Evolutionary conservation across 2,888 invertebrate genomes (phyloP), one percentile per base, ranked within the genome.

Genomic region (Netelia melanura): DNA sequence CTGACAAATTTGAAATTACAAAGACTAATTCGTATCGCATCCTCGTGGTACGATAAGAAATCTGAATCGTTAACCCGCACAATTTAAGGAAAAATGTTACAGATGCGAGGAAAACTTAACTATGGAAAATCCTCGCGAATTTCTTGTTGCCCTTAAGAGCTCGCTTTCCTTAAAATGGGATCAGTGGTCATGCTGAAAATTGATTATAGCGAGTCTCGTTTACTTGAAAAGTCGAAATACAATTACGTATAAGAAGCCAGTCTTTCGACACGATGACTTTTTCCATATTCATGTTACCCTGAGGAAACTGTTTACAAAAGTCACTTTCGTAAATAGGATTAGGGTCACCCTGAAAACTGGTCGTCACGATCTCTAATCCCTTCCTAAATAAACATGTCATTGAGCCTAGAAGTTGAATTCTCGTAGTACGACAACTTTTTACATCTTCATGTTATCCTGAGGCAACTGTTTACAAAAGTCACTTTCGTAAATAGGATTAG

Each of bases 101-200:
- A 9, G 14, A 43, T 11, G 10, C 25, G 3, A 23, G 54, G 14
- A 23, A 54, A 65, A 86, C 86, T 87, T 88, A 56, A 30, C 30
- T 30, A 30, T 30, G 30, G 30, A 30, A 30, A 30, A 30, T 0
- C 30, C 30, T 5, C 84, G 17, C 25, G 5, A 5, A 52, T 5
- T 11, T 89, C 77, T 88, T 91, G 80, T 44, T 86, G 38, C 52
- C 90, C 90, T 88, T 83, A n/a, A 81, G 80, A 77, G 86, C 38
- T 30, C 21, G 56, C 11, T 43, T 38, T 5, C 17, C 56, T 52
- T 11, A 68, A 3, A 23, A 68, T 52, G 25, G 52, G 5, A 68
- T 54, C 30, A 56, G n/a, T 70, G 48, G 48, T 1, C 3, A 48
- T 48, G 48, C 14, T 9, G 14, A 48, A 48, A 48, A 48, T 48